phyloP scores from a whole-genome alignment of 2,797 vertebrate species.

The Lacerta bilineata region DNA sequence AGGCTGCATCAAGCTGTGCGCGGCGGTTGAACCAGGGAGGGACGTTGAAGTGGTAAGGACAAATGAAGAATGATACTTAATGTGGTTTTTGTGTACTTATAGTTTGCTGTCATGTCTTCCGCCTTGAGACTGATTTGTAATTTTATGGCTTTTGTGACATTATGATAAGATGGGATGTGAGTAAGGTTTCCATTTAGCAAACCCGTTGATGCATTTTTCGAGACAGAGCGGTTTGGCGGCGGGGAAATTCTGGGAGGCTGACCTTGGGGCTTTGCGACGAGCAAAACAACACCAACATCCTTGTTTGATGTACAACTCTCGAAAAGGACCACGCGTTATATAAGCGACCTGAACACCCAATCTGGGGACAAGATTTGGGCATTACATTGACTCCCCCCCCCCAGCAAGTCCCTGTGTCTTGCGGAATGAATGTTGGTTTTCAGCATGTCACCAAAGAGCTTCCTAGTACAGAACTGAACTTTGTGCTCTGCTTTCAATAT shows the following conservation, averaged over 20 bases:
- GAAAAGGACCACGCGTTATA: constrained; percentile 61
- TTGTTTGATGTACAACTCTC: constrained; percentile 59
- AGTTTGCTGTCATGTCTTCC: constrained; percentile 87
- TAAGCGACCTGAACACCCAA: constrained; percentile 59
- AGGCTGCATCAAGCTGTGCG: constrained; percentile 80
- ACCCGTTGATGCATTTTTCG: constrained; percentile 77
- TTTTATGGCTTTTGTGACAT: constrained; percentile 82
- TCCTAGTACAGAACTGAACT: constrained; percentile 13
- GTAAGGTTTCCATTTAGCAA: constrained; percentile 82
- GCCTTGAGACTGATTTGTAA: constrained; percentile 86
- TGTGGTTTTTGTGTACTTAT: constrained; percentile 94
- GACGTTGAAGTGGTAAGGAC: constrained; percentile 84
- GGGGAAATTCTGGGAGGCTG: constrained; percentile 63
- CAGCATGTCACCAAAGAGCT: background rate
- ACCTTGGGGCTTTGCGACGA: constrained; percentile 74
- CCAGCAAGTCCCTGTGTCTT: rapidly evolving
- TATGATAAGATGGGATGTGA: constrained; percentile 80
- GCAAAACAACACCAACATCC: constrained; percentile 53
- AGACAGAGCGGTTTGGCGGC: constrained; percentile 65
- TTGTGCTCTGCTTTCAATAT: background rate
- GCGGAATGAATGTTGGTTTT: background rate
- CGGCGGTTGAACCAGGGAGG: constrained; percentile 71
- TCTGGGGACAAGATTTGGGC: background rate
- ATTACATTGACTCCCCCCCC: background rate
- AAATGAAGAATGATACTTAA: constrained; percentile 94